These are phyloP conservation scores for Polydesmus complanatus DNA, from an alignment of 2,888 invertebrate species.

Conservation along the genomic window DNA sequence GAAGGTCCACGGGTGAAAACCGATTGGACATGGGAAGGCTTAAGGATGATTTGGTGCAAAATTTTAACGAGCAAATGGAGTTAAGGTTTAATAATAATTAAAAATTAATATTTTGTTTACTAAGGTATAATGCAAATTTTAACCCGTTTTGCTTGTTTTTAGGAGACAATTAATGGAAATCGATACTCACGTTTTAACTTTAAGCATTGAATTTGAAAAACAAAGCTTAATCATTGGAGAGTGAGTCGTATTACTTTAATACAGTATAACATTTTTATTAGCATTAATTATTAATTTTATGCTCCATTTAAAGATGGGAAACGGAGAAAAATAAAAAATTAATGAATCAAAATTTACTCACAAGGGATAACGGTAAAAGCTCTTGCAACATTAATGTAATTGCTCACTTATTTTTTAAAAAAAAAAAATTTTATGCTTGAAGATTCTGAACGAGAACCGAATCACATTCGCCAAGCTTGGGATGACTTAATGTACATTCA, in stretches of 20 bases:
- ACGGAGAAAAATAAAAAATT: conserved; percentile 4
- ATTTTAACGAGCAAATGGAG: conserved; percentile 87
- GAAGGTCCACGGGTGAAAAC: conserved; percentile 35
- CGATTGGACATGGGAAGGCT: conserved; percentile 35
- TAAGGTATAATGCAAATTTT: not conserved
- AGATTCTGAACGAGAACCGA: conserved; percentile 30
- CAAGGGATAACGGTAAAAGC: not conserved
- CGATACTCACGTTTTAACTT: conserved; percentile 71
- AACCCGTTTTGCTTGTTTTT: not conserved
- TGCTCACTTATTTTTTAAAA: conserved; percentile 5
- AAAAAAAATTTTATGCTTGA: conserved; percentile 19
- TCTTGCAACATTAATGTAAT: not conserved
- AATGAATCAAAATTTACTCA: not conserved
- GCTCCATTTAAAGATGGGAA: conserved; percentile 14
- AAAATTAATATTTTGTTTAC: not conserved
- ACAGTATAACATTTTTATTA: not conserved
- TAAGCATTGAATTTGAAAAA: conserved; percentile 75
- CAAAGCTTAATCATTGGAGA: conserved; percentile 78
- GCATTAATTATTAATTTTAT: not conserved
- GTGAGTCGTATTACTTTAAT: conserved; percentile 32
- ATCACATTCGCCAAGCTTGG: conserved; percentile 66
- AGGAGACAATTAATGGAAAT: conserved; percentile 70
- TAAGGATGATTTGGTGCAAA: conserved; percentile 70
- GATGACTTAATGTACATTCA: conserved; percentile 68
- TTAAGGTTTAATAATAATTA: conserved; percentile 40